Percentiles rank a stretch among this genome's conserved stretches.
Conservation (phyloP, 2,113 vertebrate species). For the Chascanopsetta lugubris region DNA sequence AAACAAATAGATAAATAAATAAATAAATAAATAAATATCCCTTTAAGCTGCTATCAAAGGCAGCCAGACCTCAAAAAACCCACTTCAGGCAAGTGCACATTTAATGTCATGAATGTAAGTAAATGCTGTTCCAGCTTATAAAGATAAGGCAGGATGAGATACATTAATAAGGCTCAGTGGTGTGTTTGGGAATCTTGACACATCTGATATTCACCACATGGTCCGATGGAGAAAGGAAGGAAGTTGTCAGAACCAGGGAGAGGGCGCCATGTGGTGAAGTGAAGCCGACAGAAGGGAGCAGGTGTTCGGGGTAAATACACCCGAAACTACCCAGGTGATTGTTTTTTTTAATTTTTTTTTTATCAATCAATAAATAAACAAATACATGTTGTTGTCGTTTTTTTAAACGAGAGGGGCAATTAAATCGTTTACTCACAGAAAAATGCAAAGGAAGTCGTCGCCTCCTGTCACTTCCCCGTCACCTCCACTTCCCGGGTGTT, state of each 20-base stretch:
- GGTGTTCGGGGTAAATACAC: too few relatives aligned
- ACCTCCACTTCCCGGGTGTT: neutral
- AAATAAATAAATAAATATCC: neutral
- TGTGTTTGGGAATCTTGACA: neutral
- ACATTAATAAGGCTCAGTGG: too few relatives aligned
- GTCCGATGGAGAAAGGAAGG: too few relatives aligned
- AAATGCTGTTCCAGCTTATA: neutral
- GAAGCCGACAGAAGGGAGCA: too few relatives aligned
- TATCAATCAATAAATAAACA: neutral
- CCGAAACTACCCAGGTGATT: too few relatives aligned
- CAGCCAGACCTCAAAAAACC: constrained; percentile 25
- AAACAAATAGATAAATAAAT: too few relatives aligned
- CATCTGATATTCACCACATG: neutral
- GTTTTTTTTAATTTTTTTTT: too few relatives aligned
- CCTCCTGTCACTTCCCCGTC: neutral
- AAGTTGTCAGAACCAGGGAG: too few relatives aligned
- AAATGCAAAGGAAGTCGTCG: constrained; percentile 18
- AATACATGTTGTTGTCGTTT: too few relatives aligned
- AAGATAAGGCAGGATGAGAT: neutral
- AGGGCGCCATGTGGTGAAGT: too few relatives aligned
- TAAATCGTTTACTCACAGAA: constrained; percentile 49
- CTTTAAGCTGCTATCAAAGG: constrained; percentile 34
- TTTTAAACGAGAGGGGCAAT: too few relatives aligned
- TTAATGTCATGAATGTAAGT: neutral
- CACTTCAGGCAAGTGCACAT: constrained; percentile 8